Percentiles rank a stretch among this genome's conserved stretches.
phyloP scores from a whole-genome alignment of 2,113 vertebrate genomes.

The Cryptomyrus ogoouensis region DNA sequence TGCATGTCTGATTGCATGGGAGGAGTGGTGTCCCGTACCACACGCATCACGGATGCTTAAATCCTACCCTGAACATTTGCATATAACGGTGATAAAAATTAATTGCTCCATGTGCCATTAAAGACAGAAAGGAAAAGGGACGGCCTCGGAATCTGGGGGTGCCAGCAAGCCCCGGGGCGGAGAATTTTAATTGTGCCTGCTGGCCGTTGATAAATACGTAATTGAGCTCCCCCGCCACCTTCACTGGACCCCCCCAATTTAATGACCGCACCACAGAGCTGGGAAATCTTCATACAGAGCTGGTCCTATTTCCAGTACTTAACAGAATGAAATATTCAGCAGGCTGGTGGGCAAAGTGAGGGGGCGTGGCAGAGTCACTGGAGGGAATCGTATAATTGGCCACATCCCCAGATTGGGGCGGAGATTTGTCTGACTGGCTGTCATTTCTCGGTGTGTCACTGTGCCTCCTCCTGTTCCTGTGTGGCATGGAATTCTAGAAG shows the following conservation, averaged over 20 bases:
- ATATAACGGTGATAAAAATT: slow-evolving; percentile 20
- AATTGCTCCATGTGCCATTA: slow-evolving; percentile 16
- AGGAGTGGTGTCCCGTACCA: too few relatives aligned
- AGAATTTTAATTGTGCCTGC: slow-evolving; percentile 56
- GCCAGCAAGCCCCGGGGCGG: too few relatives aligned
- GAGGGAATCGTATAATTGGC: background rate
- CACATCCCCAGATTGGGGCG: background rate
- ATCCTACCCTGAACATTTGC: background rate
- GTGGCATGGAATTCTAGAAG: background rate
- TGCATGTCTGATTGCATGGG: background rate
- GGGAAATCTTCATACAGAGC: slow-evolving; percentile 40
- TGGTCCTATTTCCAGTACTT: background rate
- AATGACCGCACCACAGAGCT: slow-evolving; percentile 51
- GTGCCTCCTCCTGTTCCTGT: background rate
- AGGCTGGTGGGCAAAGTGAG: background rate
- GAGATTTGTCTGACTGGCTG: background rate
- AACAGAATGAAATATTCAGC: background rate
- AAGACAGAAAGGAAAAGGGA: background rate
- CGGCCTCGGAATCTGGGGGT: background rate
- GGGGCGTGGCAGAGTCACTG: background rate
- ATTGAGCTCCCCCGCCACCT: slow-evolving; percentile 53
- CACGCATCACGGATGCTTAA: background rate
- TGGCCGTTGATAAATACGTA: slow-evolving; percentile 64
- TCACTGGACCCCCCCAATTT: slow-evolving; percentile 42
- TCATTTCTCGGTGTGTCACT: background rate